Evolutionary conservation across 1,140 invertebrate genomes (phyloP).

Genomic region (Paracyclopina nana): DNA sequence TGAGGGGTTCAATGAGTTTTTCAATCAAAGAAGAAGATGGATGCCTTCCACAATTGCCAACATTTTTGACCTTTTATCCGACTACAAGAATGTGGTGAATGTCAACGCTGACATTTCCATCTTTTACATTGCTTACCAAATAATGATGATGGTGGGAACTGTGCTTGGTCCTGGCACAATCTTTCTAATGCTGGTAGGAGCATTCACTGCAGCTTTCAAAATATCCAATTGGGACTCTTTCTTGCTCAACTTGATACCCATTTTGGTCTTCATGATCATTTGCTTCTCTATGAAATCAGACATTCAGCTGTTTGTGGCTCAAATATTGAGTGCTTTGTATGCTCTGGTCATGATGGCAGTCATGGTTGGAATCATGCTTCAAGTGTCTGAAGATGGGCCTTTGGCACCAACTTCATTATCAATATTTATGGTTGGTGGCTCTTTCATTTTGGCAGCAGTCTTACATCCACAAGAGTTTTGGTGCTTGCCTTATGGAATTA

Average conservation of each 20-base stretch:
- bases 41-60: conserved; percentile 44
- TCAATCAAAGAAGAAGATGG: conserved; percentile 40
- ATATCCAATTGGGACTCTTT: conserved; percentile 31
- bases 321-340: conserved; percentile 32
- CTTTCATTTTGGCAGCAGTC: conserved; percentile 44
- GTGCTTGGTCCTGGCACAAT: conserved; percentile 41
- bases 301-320: conserved; percentile 31
- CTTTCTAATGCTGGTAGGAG: conserved; percentile 40
- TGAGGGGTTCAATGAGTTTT: conserved; percentile 41
- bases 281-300: conserved; percentile 30
- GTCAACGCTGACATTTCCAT: conserved; percentile 38
- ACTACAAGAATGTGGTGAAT: conserved; percentile 31
- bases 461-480: conserved; percentile 63
- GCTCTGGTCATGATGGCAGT: conserved; percentile 43
- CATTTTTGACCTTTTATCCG: conserved; percentile 38
- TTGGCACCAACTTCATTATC: conserved; percentile 56
- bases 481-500: conserved; percentile 51
- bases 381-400: conserved; percentile 54
- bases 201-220: conserved; percentile 34
- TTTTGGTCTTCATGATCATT: conserved; percentile 29
- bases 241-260: conserved; percentile 28
- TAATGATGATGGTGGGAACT: conserved; percentile 33
- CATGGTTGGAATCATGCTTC: conserved; percentile 61
- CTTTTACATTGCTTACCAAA: conserved; percentile 34
- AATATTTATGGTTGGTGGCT: conserved; percentile 38